Conservation (phyloP, 1,140 invertebrate species). For the Drosophila miranda region DNA sequence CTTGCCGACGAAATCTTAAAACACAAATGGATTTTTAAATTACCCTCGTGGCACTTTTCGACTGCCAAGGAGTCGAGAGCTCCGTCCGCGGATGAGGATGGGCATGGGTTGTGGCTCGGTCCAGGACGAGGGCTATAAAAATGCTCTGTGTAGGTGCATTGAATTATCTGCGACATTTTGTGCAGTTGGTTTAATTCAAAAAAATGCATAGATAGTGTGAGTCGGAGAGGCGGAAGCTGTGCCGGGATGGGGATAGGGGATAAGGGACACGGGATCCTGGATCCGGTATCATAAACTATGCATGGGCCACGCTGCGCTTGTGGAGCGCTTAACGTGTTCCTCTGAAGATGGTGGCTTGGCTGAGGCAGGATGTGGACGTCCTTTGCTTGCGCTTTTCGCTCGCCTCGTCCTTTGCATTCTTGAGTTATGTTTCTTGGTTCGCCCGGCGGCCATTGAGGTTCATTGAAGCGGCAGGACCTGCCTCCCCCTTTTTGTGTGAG, state of each 20-base stretch:
- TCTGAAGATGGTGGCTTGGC: constrained; percentile 26
- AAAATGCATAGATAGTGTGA: constrained; percentile 33
- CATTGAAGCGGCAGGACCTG: constrained; percentile 56
- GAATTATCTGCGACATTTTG: constrained; percentile 65
- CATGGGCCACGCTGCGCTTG: constrained; percentile 51
- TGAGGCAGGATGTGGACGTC: not conserved
- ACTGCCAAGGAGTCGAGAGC: constrained; percentile 4
- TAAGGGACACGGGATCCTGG: not conserved
- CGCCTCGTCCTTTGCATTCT: constrained; percentile 42
- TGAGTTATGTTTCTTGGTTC: constrained; percentile 68
- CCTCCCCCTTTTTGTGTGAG: constrained; percentile 6
- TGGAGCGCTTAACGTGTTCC: constrained; percentile 48
- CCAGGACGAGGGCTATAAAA: constrained; percentile 30
- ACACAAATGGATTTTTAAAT: constrained; percentile 81
- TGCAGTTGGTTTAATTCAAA: constrained; percentile 63
- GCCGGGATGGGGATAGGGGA: not conserved
- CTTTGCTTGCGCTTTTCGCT: constrained; percentile 61
- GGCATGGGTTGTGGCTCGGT: not conserved
- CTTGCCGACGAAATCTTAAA: constrained; percentile 66
- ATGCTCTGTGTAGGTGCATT: constrained; percentile 52
- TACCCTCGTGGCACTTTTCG: constrained; percentile 69
- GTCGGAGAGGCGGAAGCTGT: constrained; percentile 1
- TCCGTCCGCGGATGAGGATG: no score
- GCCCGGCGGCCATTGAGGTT: constrained; percentile 49
- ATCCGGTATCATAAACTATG: constrained; percentile 42